These are phyloP conservation scores for Crenuchus spilurus DNA, from an alignment of 2,797 vertebrate species.

Conservation along the genomic window DNA sequence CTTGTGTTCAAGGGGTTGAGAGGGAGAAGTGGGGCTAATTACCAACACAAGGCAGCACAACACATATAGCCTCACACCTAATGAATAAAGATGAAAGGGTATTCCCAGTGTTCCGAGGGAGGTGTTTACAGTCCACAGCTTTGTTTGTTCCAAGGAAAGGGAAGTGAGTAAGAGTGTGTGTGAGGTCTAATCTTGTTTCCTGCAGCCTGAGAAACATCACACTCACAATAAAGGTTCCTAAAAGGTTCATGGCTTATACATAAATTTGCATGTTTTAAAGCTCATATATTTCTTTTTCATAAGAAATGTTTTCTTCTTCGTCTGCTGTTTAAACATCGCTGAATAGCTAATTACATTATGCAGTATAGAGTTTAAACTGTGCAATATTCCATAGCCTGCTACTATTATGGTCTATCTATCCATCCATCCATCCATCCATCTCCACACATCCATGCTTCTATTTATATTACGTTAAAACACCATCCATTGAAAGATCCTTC, in stretches of 20 bases:
- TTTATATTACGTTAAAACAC: too few relatives aligned
- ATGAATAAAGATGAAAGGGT: constrained; percentile 47
- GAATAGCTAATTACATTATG: too few relatives aligned
- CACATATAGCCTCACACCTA: constrained; percentile 37
- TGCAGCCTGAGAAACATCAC: background rate
- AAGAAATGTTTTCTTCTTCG: too few relatives aligned
- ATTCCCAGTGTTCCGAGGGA: constrained; percentile 21
- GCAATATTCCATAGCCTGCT: too few relatives aligned
- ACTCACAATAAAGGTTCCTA: background rate
- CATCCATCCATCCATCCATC: too few relatives aligned
- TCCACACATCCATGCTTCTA: too few relatives aligned
- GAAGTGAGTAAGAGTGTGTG: background rate
- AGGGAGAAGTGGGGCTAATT: constrained; percentile 49
- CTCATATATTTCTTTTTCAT: too few relatives aligned
- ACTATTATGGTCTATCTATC: too few relatives aligned
- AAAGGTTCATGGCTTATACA: background rate
- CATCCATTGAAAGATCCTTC: too few relatives aligned
- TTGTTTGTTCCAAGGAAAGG: constrained; percentile 11
- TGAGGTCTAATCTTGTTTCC: background rate
- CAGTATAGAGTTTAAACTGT: too few relatives aligned
- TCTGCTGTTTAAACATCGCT: too few relatives aligned
- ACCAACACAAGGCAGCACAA: constrained; percentile 33
- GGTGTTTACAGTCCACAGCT: constrained; percentile 43
- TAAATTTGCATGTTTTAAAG: too few relatives aligned
- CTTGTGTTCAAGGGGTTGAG: constrained; percentile 67